Base-by-base conservation (phyloP, 2,888 invertebrate genomes). In the Drosophila acutilabella region DNA sequence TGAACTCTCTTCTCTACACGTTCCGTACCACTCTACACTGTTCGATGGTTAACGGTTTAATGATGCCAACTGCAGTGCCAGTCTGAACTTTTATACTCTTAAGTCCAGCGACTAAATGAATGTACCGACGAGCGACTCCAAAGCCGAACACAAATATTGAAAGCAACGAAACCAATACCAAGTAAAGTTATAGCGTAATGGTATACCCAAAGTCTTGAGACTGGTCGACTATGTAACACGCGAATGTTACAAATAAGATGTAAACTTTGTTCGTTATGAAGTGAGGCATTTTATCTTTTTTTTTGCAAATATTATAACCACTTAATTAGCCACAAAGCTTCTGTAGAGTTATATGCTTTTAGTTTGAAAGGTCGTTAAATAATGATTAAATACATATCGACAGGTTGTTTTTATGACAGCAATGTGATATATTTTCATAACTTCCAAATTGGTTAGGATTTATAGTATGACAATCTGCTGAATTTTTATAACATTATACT, bases 41-140 rank as follows among this genome's bases (percentile, higher is more conserved):
- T 69, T 82, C 72, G 76, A 87, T 90, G 90, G 92, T 91, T 91
- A 92, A 92, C 92, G 90, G 90, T 88, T 92, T 91, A 92, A 92
- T 92, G 92, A 92, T 92, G 90, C 81, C 85, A 89, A 87, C 86
- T 90, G 84, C 81, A 88, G 82, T 83, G 81, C 78, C 78, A 81
- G 83, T 78, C 82, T 88, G 82, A 88, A 90, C 91, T 92, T 92
- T 91, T 92, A 92, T 92, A 74, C 74, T 66, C 60, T 79, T 78
- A 81, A 69, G 54, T 50, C 64, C 40, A 75, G 56, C 56, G 73
- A 61, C 38, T 74, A 60, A 80, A 67, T 80, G 78, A 80, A 67
- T 83, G 84, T 68, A 57, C 64, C 71, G 44, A 45, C 58, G 47
- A 52, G 18, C 59, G 44, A 33, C 36, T 38, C 16, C 50, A 38